Evolutionary conservation across 64 coral and sea anemone species (phyloP), one percentile per base, ranked within the genome.

Genomic region (Astreopora myriophthalma): DNA sequence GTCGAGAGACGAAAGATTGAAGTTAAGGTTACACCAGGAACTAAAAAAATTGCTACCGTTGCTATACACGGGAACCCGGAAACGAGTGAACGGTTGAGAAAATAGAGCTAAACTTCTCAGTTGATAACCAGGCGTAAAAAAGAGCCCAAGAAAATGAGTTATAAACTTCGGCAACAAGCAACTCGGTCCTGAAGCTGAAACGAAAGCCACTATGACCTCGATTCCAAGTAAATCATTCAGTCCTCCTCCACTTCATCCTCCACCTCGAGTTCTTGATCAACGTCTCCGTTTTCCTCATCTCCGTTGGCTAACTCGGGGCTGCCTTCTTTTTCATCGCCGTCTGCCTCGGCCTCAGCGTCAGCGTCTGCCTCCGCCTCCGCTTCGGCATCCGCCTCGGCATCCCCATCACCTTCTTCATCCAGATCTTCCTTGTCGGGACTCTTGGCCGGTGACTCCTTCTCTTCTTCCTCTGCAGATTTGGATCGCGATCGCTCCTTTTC

Each of bases 281-380:
- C 93, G 12, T 89, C 75, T 12, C 63, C 85, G 32, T 89, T 76
- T 37, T 89, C 85, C 17, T 86, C 91, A 51, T 93, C 90, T 31
- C 85, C 94, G 71, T 94, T 94, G 40, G 82, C 92, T 48, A 62
- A 64, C 32, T 94, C 92, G 20, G 92, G 92, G 29, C 92, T 94
- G 3, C 38, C 92, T 27, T 88, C 84, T n/a, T 85, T 70, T 20
- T 92, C 91, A 2, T 96, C 94, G 0, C 89, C 96, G 48, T 98
- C 93, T 22, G 28, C 67, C 71, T n/a, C 87, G 6, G 19, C 72
- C 9, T 89, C 87, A 38, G 74, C 74, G 5, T 85, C 89, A 8
- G 24, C 79, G n/a, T 84, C 76, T 8, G 14, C 84, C 51, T 91
- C 89, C 3, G 34, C 89, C 3, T 71, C 66, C 27, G 84, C 79